These are phyloP conservation scores for Crambe crambe DNA, from an alignment of 37 sponge, comb jelly and placozoan genomes.

Conservation along the genomic window DNA sequence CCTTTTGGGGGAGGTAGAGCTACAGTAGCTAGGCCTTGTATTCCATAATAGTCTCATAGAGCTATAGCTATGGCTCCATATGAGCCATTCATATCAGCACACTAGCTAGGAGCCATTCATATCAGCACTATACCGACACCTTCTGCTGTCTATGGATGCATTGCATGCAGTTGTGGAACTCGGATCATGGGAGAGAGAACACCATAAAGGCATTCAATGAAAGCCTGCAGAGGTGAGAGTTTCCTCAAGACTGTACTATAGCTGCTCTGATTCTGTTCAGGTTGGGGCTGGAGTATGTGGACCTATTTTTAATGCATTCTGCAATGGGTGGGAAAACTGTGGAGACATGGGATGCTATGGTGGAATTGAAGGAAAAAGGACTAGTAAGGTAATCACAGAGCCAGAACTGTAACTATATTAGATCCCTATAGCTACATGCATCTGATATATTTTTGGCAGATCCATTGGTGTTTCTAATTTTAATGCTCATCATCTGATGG, in stretches of 20 bases:
- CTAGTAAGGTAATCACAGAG: slow-evolving; percentile 22
- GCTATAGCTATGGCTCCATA: no score
- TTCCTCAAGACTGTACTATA: background rate
- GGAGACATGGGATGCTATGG: slow-evolving; percentile 82
- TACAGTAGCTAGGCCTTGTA: no score
- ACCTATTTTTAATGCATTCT: slow-evolving; percentile 83
- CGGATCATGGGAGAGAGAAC: slow-evolving; percentile 54
- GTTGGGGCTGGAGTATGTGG: slow-evolving; percentile 74
- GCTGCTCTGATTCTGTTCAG: no score
- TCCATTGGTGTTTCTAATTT: slow-evolving; percentile 88
- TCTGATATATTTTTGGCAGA: slow-evolving; percentile 42
- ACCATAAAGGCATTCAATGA: slow-evolving; percentile 43
- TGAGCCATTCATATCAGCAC: background rate
- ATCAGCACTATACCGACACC: no score
- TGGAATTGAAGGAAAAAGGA: slow-evolving; percentile 67
- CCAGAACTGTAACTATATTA: no score
- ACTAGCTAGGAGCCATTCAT: background rate
- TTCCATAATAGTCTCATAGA: background rate
- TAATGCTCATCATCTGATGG: slow-evolving; percentile 69
- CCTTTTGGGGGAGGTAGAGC: no score
- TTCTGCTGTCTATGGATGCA: no score
- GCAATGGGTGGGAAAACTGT: slow-evolving; percentile 69
- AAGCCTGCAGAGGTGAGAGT: slow-evolving; percentile 58
- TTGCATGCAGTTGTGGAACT: slow-evolving; percentile 52
- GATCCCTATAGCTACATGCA: no score